These are phyloP conservation scores for Nebria brevicollis DNA, from an alignment of 2,888 invertebrate species.

Conservation along the genomic window DNA sequence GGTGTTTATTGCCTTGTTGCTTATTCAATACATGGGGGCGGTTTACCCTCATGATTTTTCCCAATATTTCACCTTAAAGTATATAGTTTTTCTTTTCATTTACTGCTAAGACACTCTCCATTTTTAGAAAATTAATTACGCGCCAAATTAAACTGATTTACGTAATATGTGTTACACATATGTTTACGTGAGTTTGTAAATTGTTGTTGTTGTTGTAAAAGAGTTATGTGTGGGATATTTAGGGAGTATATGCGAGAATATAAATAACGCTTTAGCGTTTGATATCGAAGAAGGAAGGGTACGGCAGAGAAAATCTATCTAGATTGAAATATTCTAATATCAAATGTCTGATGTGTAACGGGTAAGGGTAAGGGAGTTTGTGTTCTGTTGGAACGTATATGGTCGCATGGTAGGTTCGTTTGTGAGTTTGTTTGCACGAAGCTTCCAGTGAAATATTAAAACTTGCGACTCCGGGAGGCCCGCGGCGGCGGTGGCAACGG, in stretches of 20 bases:
- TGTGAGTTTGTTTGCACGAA: slow-evolving; percentile 52
- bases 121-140: too few species aligned
- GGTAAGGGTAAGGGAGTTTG: background rate
- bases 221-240: too few species aligned
- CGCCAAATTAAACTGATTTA: too few species aligned
- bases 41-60: background rate
- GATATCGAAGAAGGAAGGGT: background rate
- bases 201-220: too few species aligned
- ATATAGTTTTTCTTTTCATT: too few species aligned
- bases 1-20: slow-evolving; percentile 29
- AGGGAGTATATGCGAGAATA: too few species aligned
- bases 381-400: background rate
- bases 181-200: too few species aligned
- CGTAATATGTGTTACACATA: too few species aligned
- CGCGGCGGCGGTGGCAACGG: slow-evolving; percentile 31
- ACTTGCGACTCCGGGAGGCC: slow-evolving; percentile 52
- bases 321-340: slow-evolving; percentile 64
- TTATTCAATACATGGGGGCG: background rate
- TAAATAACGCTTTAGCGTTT: background rate
- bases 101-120: too few species aligned
- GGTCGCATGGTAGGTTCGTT: background rate
- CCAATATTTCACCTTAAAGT: background rate
- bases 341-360: slow-evolving; percentile 48
- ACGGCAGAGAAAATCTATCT: slow-evolving; percentile 56
- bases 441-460: slow-evolving; percentile 57